A percentile compares a stretch with the other conserved stretches of the same genome.
phyloP scores from a whole-genome alignment of 2,888 invertebrate genomes.

The Kuschelorhynchus macadamiae region DNA sequence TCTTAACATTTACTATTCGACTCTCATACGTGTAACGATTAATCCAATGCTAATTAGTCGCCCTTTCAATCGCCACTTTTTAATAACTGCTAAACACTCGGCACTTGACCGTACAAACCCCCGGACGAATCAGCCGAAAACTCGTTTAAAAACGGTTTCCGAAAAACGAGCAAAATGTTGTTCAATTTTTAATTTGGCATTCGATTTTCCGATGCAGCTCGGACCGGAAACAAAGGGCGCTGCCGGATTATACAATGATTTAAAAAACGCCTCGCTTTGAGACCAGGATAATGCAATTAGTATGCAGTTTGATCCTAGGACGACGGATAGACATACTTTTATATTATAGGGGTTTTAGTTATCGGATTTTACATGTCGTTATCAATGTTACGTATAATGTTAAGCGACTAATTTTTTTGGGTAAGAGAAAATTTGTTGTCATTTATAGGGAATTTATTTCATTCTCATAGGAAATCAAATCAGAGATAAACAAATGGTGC shows the following conservation, averaged over 20 bases:
- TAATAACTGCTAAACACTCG: constrained; percentile 7
- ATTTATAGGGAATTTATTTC: too few species aligned
- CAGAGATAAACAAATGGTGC: too few species aligned
- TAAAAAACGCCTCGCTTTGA: constrained; percentile 59
- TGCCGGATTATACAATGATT: constrained; percentile 58
- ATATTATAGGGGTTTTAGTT: too few species aligned
- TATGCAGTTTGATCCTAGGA: constrained; percentile 54
- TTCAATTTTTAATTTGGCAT: constrained; percentile 62
- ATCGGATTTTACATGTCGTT: too few species aligned
- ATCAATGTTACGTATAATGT: too few species aligned
- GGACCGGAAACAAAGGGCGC: constrained; percentile 52
- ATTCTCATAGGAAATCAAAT: too few species aligned
- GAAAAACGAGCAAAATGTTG: constrained; percentile 53
- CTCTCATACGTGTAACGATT: too few species aligned
- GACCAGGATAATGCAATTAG: constrained; percentile 65
- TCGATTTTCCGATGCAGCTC: constrained; percentile 56
- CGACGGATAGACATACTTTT: background rate
- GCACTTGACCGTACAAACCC: constrained; percentile 11
- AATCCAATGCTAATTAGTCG: too few species aligned
- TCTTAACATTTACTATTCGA: too few species aligned
- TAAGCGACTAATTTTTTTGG: too few species aligned
- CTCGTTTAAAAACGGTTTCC: constrained; percentile 47
- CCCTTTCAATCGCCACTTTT: too few species aligned
- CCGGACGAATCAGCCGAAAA: constrained; percentile 19
- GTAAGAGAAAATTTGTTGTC: too few species aligned